Evolutionary conservation across 2,888 invertebrate species (phyloP), one percentile per base, ranked within the genome.

Genomic region (Sinohyriopsis cumingii): DNA sequence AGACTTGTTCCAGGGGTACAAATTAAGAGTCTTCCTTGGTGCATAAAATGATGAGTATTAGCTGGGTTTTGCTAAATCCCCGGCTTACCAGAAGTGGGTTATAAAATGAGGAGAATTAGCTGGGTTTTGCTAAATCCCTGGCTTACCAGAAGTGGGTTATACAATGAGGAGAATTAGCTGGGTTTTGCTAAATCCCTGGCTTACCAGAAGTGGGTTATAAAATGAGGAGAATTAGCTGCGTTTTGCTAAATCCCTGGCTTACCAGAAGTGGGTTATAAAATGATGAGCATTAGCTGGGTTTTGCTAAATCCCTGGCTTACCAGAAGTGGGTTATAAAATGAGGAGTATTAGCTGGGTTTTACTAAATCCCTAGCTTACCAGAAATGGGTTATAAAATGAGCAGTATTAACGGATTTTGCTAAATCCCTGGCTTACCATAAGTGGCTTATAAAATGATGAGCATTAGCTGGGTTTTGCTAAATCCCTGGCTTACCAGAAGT

Each of bases 381-480:
- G 90, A 69, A 94, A 91, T 0, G 95, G 94, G 91, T 98, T 95
- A 87, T 94, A 97, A 19, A n/a, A n/a, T n/a, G n/a, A n/a, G n/a
- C n/a, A n/a, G n/a, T n/a, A n/a, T n/a, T n/a, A n/a, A n/a, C n/a
- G n/a, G n/a, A n/a, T n/a, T n/a, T n/a, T n/a, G n/a, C n/a, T 15
- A 45, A 45, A 45, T 45, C 45, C 12, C 0, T 22, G 24, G 73
- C 77, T 70, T 72, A 90, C 93, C 25, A 97, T 90, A 69, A 94
- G 91, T 0, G 95, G 94, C 91, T 98, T 95, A 87, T 94, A 97
- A 19, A n/a, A n/a, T n/a, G n/a, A n/a, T n/a, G n/a, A n/a, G n/a
- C n/a, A n/a, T n/a, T n/a, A n/a, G n/a, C n/a, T n/a, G n/a, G n/a
- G n/a, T n/a, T n/a, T n/a, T n/a, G n/a, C n/a, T 15, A 45, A 45